Evolutionary conservation across 2,888 invertebrate genomes (phyloP), one percentile per base, ranked within the genome.

Genomic region (Sphinx pinastri): DNA sequence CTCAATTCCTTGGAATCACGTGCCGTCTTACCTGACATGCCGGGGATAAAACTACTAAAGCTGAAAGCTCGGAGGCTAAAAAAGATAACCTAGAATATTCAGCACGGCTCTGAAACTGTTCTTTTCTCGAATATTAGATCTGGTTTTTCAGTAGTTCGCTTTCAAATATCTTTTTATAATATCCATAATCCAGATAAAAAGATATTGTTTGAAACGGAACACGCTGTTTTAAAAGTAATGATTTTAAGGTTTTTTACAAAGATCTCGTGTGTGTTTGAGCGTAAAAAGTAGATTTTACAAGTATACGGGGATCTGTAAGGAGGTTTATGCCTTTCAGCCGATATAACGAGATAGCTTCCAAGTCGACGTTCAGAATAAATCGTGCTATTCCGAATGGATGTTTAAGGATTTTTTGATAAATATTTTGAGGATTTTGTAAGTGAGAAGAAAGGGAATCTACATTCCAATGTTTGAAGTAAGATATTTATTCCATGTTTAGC

Each of bases 311-410:
- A 14, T 31, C 31, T 31, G 58, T 14, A 14, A 59, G 31, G 31
- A 59, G 13, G 6, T 59, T 59, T 59, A 59, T 38, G 38, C 10
- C 31, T 54, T 31, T 59, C n/a, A 38, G 13, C 13, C 58, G 38
- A 38, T 59, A n/a, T 59, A 59, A 59, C 58, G 66, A 66, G 25
- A 51, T 51, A 49, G 51, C 19, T 19, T 51, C 45, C 19, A 51
- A 63, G 12, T 57, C 25, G 57, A 25, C 57, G 57, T 57, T 57
- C 57, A 25, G 25, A 25, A 57, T 57, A 57, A 57, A 57, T 57
- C 25, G 13, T 57, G 57, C 57, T 25, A 57, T 25, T 19, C 38
- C 47, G 63, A 5, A 19, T 16, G 45, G 3, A 13, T 63, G 12
- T 47, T 47, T 63, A 63, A 16, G 5, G 57, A 57, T 31, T 57